Conservation (phyloP, 1,140 invertebrate genomes). For the Octopus bimaculoides region DNA sequence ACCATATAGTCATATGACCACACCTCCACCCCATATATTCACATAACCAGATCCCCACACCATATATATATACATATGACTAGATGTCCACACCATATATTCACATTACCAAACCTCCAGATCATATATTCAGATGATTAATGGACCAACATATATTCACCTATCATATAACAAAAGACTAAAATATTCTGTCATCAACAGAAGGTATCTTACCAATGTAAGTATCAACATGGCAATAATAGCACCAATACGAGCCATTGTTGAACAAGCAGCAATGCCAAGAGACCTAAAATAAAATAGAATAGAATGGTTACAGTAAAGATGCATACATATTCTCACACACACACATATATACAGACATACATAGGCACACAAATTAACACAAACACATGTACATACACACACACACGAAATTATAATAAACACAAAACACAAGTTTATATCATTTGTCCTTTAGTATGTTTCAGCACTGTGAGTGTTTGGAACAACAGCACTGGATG, state of each 20-base stretch:
- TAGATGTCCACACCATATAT: neutral
- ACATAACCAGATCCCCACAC: neutral
- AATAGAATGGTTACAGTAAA: neutral
- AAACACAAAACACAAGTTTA: neutral
- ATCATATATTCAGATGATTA: neutral
- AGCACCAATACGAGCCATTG: constrained; percentile 60
- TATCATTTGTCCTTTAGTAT: neutral
- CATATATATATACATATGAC: neutral
- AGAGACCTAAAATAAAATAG: constrained; percentile 47
- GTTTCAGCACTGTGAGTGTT: neutral
- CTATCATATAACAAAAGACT: neutral
- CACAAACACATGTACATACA: too few species aligned
- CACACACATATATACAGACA: neutral
- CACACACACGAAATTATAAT: neutral
- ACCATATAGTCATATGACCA: too few species aligned
- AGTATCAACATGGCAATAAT: constrained; percentile 57
- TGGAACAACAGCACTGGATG: too few species aligned
- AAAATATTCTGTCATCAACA: neutral
- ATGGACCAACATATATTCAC: neutral
- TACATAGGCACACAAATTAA: neutral
- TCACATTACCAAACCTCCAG: neutral
- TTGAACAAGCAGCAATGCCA: constrained; percentile 59
- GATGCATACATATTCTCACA: neutral
- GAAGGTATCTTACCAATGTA: constrained; percentile 32
- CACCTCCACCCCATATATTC: neutral